Percentiles rank a stretch among this genome's conserved stretches.
These are phyloP conservation scores for Metallyticus violacea DNA, from an alignment of 2,888 invertebrate genomes.

Conservation along the genomic window DNA sequence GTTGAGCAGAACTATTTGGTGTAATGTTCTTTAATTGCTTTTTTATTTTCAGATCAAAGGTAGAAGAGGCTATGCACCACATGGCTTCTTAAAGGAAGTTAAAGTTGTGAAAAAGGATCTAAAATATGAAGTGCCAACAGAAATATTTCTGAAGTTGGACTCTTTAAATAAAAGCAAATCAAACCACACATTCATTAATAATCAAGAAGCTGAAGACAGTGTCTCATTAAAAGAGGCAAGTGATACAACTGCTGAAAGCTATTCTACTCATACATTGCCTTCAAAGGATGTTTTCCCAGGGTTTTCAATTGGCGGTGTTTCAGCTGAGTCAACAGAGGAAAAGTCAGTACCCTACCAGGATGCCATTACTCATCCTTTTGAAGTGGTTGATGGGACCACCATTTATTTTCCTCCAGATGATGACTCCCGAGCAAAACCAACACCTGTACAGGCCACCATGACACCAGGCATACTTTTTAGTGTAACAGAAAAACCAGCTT, in stretches of 20 bases:
- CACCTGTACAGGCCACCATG: not conserved
- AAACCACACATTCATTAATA: not conserved
- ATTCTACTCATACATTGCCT: not conserved
- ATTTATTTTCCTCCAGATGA: constrained; percentile 46
- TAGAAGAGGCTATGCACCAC: constrained; percentile 64
- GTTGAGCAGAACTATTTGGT: not conserved
- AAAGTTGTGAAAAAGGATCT: constrained; percentile 51
- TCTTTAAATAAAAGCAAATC: not conserved
- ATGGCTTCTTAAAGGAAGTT: constrained; percentile 57
- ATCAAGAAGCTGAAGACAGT: not conserved
- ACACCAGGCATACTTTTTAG: not conserved
- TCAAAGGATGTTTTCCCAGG: not conserved
- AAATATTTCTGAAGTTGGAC: constrained; percentile 30
- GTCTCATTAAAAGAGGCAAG: not conserved
- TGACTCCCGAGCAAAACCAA: not conserved
- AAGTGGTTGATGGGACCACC: constrained; percentile 67
- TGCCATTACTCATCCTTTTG: constrained; percentile 33
- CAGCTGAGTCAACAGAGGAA: constrained; percentile 25
- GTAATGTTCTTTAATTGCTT: constrained; percentile 26
- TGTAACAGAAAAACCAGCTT: not conserved
- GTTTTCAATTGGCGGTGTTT: constrained; percentile 22
- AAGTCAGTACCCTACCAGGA: not conserved
- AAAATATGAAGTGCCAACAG: constrained; percentile 48
- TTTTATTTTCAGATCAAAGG: constrained; percentile 54
- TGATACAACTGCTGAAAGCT: not conserved